These are phyloP conservation scores for Montipora capricornis DNA, from an alignment of 64 coral and sea anemone species.

Conservation along the genomic window DNA sequence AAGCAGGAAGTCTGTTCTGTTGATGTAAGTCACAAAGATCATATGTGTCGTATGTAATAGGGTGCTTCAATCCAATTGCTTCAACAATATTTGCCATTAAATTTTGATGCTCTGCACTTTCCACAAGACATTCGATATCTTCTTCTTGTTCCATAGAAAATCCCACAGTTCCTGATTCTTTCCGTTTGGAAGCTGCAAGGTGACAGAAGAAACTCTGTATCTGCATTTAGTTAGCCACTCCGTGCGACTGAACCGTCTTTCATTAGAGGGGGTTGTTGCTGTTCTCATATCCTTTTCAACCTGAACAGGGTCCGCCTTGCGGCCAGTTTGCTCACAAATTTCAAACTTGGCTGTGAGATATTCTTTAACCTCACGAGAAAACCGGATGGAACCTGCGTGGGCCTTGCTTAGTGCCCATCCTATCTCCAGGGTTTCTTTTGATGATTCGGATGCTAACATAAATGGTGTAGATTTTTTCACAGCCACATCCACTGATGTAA, in stretches of 20 bases:
- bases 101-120: no score
- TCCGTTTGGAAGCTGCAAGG: neutral
- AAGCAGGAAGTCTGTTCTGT: no score
- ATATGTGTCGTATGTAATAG: no score
- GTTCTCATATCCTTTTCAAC: conserved; percentile 60
- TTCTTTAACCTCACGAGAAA: conserved; percentile 37
- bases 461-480: no score
- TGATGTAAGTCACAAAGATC: no score
- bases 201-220: conserved; percentile 50
- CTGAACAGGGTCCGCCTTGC: conserved; percentile 59
- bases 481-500: no score
- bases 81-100: no score
- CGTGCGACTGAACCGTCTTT: conserved; percentile 20
- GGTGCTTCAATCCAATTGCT: no score
- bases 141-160: no score
- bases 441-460: neutral
- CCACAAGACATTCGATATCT: no score
- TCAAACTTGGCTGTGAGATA: conserved; percentile 41
- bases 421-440: conserved; percentile 25
- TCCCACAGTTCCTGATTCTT: no score
- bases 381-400: conserved; percentile 19
- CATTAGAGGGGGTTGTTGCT: conserved; percentile 46
- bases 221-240: conserved; percentile 49
- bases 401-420: conserved; percentile 48
- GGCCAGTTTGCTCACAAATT: conserved; percentile 54